phyloP scores from a whole-genome alignment of 92 coral and sea anemone species.

The Porites lobata region DNA sequence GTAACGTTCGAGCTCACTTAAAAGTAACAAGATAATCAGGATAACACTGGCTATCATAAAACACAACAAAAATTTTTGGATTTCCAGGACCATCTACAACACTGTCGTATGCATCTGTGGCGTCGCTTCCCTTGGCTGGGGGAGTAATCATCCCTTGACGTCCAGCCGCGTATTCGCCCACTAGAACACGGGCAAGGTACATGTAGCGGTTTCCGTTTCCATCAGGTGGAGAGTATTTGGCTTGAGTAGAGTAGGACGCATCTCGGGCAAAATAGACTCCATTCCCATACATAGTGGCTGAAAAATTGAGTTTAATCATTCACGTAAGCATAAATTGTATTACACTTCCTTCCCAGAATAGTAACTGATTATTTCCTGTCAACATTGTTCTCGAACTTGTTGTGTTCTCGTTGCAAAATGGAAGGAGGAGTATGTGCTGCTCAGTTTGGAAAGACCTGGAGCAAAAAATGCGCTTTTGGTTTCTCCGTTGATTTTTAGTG shows the following conservation, averaged over 20 bases:
- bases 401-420: too few relatives aligned
- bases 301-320: not conserved
- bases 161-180: slow-evolving; percentile 75
- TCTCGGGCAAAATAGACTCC: slow-evolving; percentile 81
- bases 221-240: slow-evolving; percentile 66
- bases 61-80: slow-evolving; percentile 68
- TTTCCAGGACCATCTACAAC: slow-evolving; percentile 56
- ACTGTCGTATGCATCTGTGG: slow-evolving; percentile 64
- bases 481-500: too few relatives aligned
- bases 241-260: slow-evolving; percentile 62
- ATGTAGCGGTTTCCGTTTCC: slow-evolving; percentile 60
- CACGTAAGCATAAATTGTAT: not conserved
- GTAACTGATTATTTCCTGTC: too few relatives aligned
- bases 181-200: slow-evolving; percentile 79
- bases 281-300: slow-evolving; percentile 63
- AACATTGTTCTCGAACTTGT: too few relatives aligned
- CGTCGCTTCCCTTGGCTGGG: slow-evolving; percentile 51
- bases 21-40: slow-evolving; percentile 81
- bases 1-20: slow-evolving; percentile 10
- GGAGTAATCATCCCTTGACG: slow-evolving; percentile 55
- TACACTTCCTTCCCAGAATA: not conserved
- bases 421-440: too few relatives aligned
- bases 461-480: too few relatives aligned
- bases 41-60: slow-evolving; percentile 73
- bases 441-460: too few relatives aligned